Percentiles rank a stretch among this genome's conserved stretches.
Evolutionary conservation across 2,797 vertebrate genomes (phyloP).

Genomic region (Crenichthys baileyi): DNA sequence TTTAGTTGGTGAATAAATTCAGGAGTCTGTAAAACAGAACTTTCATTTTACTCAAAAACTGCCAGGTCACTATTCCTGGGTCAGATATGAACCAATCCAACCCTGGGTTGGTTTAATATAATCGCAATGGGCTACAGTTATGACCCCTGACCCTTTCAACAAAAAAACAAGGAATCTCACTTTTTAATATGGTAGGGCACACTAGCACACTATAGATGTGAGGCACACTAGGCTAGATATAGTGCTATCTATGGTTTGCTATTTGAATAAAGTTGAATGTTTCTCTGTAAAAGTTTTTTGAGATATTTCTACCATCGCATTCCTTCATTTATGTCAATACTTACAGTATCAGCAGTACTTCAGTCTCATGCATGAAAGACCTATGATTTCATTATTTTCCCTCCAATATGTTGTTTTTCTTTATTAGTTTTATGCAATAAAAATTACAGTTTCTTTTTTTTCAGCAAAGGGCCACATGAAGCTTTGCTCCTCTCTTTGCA

Average conservation of each 20-base stretch:
- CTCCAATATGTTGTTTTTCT: constrained; percentile 1
- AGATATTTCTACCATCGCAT: neutral
- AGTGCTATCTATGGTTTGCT: neutral
- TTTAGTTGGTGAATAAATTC: neutral
- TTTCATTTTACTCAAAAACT: no score
- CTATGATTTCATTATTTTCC: neutral
- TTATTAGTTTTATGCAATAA: constrained; percentile 5
- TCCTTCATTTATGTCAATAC: neutral
- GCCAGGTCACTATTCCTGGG: no score
- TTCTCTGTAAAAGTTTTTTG: neutral
- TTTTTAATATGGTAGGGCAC: neutral
- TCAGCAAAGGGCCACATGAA: neutral
- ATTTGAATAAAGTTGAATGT: neutral
- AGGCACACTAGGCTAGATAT: neutral
- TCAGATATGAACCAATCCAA: no score
- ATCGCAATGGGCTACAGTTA: neutral
- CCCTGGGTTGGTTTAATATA: no score
- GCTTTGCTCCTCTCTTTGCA: constrained; percentile 5
- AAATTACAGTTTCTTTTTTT: neutral
- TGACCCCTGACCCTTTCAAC: neutral
- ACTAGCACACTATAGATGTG: neutral
- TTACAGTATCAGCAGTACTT: neutral
- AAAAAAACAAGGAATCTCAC: neutral
- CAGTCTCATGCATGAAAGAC: neutral
- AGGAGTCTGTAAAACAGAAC: no score